phyloP scores from a whole-genome alignment of 1,140 invertebrate genomes.

The Drosophila micromelanica region DNA sequence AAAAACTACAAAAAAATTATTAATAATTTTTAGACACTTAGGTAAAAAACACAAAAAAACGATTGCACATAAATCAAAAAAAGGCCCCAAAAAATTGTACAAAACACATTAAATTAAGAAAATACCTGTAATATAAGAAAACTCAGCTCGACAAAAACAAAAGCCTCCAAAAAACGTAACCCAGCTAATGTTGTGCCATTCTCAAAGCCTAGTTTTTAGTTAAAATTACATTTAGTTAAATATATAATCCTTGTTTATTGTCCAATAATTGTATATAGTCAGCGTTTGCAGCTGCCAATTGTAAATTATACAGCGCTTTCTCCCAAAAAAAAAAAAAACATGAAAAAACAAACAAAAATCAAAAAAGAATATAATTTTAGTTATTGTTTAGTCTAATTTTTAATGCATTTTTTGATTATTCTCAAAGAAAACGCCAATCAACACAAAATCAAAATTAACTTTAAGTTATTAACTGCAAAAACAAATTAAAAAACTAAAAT shows the following conservation, averaged over 20 bases:
- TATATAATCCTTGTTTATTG: slow-evolving; percentile 22
- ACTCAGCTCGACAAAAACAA: slow-evolving; percentile 37
- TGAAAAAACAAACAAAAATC: slow-evolving; percentile 10
- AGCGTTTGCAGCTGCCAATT: slow-evolving; percentile 62
- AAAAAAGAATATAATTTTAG: slow-evolving; percentile 42
- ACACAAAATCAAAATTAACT: slow-evolving; percentile 27
- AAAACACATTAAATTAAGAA: slow-evolving; percentile 32
- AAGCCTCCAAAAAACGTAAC: slow-evolving; percentile 29
- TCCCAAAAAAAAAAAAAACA: slow-evolving; percentile 31
- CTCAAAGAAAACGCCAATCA: slow-evolving; percentile 74
- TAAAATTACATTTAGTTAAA: slow-evolving; percentile 9
- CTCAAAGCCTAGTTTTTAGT: slow-evolving; percentile 48
- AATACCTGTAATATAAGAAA: slow-evolving; percentile 38
- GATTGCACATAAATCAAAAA: slow-evolving; percentile 64
- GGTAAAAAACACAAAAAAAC: slow-evolving; percentile 15
- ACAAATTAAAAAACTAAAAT: slow-evolving; percentile 52
- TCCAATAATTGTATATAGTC: slow-evolving; percentile 66
- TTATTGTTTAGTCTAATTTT: slow-evolving; percentile 60
- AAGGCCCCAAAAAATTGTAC: slow-evolving; percentile 58
- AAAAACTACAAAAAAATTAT: slow-evolving; percentile 14
- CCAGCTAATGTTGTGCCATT: slow-evolving; percentile 69
- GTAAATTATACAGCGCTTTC: slow-evolving; percentile 66
- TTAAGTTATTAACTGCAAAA: slow-evolving; percentile 42
- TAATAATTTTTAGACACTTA: slow-evolving; percentile 27
- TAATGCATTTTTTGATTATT: slow-evolving; percentile 50